These are phyloP conservation scores for Monodelphis domestica DNA, from an alignment of 2,797 vertebrate genomes.

Conservation along the genomic window DNA sequence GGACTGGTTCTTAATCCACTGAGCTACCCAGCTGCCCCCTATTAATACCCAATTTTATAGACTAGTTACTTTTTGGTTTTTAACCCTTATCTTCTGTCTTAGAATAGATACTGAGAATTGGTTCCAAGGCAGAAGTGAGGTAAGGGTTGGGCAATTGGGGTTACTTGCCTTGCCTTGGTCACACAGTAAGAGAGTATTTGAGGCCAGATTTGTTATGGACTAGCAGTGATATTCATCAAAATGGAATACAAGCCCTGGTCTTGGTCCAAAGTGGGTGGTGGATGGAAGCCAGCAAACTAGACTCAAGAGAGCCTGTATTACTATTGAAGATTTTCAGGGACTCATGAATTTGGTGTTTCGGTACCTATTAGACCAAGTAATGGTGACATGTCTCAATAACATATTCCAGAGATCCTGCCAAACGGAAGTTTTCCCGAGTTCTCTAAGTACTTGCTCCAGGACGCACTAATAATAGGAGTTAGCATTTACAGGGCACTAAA, in stretches of 20 bases:
- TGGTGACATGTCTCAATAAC: not conserved
- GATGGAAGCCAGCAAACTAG: not conserved
- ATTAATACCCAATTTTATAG: not conserved
- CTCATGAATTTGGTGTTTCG: not conserved
- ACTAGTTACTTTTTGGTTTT: no score
- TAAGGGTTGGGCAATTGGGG: no score
- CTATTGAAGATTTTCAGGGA: not conserved
- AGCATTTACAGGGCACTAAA: not conserved
- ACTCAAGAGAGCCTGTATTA: not conserved
- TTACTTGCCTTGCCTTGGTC: no score
- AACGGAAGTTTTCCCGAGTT: not conserved
- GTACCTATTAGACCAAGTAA: not conserved
- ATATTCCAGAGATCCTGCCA: not conserved
- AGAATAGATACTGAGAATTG: no score
- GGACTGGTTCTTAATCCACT: no score
- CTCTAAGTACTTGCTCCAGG: not conserved
- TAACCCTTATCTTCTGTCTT: no score
- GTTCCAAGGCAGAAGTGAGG: no score
- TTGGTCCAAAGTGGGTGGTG: not conserved
- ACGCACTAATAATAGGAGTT: not conserved
- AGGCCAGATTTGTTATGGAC: no score
- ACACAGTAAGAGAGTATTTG: no score
- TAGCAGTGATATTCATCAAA: not conserved
- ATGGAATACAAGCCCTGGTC: not conserved
- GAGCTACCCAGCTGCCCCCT: no score